Conservation (phyloP, 2,797 vertebrate species). For the Diceros bicornis region DNA sequence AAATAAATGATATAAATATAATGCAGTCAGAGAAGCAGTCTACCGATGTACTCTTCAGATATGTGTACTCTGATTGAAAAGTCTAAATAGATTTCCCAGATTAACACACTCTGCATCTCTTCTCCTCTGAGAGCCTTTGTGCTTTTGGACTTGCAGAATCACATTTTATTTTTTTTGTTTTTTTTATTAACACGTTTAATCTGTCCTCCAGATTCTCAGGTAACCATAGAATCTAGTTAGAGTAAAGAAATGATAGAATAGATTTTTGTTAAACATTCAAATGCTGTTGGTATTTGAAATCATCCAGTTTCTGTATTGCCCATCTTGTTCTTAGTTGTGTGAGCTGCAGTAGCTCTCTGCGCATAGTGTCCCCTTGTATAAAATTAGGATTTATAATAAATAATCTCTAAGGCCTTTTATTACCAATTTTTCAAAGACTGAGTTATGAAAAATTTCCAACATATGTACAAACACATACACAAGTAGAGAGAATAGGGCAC, state of each 20-base stretch:
- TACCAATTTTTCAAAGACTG: neutral
- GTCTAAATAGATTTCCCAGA: neutral
- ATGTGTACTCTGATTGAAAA: neutral
- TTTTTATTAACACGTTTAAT: neutral
- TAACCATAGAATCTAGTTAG: neutral
- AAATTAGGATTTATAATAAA: neutral
- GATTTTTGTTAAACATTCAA: neutral
- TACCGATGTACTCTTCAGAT: neutral
- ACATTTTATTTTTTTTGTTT: constrained; percentile 12
- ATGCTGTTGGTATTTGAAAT: neutral
- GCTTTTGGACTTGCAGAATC: neutral
- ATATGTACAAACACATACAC: neutral
- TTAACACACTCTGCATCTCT: neutral
- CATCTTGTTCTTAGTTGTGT: neutral
- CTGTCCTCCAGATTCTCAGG: neutral
- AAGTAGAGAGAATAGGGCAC: neutral
- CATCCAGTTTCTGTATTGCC: neutral
- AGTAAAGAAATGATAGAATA: neutral
- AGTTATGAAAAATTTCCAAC: neutral
- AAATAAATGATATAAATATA: neutral
- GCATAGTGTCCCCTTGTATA: neutral
- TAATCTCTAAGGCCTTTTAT: neutral
- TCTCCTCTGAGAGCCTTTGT: neutral
- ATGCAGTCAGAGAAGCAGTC: neutral
- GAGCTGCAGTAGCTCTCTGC: neutral